Evolutionary conservation across 2,113 vertebrate species (phyloP).

Genomic region (Hydrolagus affinis): DNA sequence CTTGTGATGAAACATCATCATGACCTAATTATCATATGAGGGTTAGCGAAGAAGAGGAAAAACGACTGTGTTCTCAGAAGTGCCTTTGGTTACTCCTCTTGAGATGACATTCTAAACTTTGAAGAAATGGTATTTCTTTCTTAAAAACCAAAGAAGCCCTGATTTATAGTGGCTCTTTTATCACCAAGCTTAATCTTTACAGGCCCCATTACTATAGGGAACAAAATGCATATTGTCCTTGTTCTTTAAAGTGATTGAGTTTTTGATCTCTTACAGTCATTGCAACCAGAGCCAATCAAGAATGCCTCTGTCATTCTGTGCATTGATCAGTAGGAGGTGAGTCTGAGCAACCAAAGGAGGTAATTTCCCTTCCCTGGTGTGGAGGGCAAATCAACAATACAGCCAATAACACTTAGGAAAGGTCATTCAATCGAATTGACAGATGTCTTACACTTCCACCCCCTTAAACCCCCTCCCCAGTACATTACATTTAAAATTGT

Average conservation of each 20-base stretch:
- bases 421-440: too few species aligned
- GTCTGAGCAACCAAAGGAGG: neutral
- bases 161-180: neutral
- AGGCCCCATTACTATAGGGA: neutral
- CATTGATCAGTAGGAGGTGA: neutral
- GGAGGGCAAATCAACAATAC: neutral
- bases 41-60: neutral
- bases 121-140: neutral
- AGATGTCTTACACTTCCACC: too few species aligned
- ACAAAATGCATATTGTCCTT: neutral
- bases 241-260: neutral
- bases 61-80: too few species aligned
- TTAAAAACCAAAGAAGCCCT: conserved; percentile 9
- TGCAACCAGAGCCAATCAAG: neutral
- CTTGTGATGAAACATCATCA: neutral
- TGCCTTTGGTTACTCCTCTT: neutral
- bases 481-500: too few species aligned
- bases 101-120: neutral
- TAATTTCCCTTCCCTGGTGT: neutral
- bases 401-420: neutral
- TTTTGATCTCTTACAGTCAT: neutral
- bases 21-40: neutral
- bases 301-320: neutral
- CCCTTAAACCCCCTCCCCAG: too few species aligned
- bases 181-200: conserved; percentile 8